Percentiles rank a stretch among this genome's conserved stretches.
These are phyloP conservation scores for Dicaeum eximium DNA, from an alignment of 2,113 vertebrate species.

Conservation along the genomic window DNA sequence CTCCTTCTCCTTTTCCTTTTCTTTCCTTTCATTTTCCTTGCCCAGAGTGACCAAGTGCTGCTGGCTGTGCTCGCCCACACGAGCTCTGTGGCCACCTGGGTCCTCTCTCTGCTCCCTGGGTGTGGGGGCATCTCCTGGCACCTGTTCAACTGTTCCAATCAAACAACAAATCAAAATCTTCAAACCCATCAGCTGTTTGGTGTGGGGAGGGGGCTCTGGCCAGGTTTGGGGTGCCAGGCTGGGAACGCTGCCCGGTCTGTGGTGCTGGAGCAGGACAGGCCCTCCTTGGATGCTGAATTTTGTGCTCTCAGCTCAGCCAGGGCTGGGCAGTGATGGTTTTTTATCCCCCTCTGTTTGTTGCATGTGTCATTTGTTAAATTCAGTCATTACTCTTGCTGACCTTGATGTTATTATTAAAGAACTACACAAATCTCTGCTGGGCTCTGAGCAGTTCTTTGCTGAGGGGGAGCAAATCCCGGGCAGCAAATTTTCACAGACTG, in stretches of 20 bases:
- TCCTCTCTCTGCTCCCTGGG: neutral
- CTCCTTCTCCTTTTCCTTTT: too few species aligned
- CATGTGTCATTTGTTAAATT: conserved; percentile 36
- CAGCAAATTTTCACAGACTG: neutral
- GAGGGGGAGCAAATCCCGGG: neutral
- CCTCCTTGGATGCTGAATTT: neutral
- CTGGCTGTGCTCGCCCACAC: neutral
- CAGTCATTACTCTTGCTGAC: conserved; percentile 32
- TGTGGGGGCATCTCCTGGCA: neutral
- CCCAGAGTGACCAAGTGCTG: neutral
- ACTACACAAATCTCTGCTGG: neutral
- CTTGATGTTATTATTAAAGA: conserved; percentile 64
- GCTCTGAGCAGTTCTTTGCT: neutral
- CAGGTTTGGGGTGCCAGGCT: neutral
- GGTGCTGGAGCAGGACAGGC: neutral
- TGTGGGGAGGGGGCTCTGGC: neutral
- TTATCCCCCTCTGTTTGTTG: conserved; percentile 8
- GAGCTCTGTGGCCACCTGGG: neutral
- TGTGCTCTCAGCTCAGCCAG: neutral
- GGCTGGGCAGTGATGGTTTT: neutral
- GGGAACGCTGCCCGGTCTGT: neutral
- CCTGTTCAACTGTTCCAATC: too few species aligned
- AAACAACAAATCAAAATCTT: too few species aligned
- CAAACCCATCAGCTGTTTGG: too few species aligned
- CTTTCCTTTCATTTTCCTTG: neutral